A percentile compares a stretch with the other conserved stretches of the same genome.
Evolutionary conservation across 2,113 vertebrate genomes (phyloP).

Genomic region (Peromyscus maniculatus): DNA sequence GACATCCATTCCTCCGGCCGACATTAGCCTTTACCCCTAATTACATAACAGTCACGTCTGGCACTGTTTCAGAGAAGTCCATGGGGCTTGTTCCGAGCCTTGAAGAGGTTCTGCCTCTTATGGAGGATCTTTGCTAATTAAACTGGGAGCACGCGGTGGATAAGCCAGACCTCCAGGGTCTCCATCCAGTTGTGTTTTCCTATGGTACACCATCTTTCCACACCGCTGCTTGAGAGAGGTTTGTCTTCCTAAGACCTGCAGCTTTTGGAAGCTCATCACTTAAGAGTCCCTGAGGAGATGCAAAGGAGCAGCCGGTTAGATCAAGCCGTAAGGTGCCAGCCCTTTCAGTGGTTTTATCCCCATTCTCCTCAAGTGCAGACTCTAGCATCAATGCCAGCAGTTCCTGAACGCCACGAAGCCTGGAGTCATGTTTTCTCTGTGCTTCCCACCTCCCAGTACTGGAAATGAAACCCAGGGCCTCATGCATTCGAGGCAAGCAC

Average conservation of each 20-base stretch:
- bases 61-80: not conserved
- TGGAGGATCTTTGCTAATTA: not conserved
- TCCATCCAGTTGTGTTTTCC: not conserved
- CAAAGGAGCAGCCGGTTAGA: not conserved
- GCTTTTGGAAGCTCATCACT: not conserved
- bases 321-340: not conserved
- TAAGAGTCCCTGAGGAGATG: not conserved
- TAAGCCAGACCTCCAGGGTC: not conserved
- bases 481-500: not conserved
- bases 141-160: not conserved
- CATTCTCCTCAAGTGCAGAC: not conserved
- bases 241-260: not conserved
- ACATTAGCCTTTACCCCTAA: not conserved
- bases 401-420: not conserved
- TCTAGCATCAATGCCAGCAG: not conserved
- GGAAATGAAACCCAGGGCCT: not conserved
- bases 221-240: not conserved
- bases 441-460: not conserved
- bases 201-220: not conserved
- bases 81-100: not conserved
- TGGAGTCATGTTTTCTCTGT: not conserved
- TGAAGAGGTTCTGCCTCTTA: not conserved
- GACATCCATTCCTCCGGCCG: too few relatives aligned
- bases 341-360: not conserved
- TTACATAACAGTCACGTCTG: not conserved